A percentile compares a stretch with the other conserved stretches of the same genome.
Evolutionary conservation across 2,888 invertebrate species (phyloP).

Genomic region (Trypoxylon attenuatum): DNA sequence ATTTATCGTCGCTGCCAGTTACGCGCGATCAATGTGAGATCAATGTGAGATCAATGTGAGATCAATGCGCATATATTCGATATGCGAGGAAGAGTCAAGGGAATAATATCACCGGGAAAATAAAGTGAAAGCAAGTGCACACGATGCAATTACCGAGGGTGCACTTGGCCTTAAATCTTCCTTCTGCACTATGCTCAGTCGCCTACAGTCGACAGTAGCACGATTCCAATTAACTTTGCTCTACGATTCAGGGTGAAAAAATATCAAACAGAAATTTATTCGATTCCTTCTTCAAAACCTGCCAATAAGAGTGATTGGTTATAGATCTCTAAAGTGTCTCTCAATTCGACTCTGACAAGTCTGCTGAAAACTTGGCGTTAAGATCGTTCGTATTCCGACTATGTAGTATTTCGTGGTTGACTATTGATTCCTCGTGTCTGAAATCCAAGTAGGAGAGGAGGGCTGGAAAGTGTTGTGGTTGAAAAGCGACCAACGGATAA

Average conservation of each 20-base stretch:
- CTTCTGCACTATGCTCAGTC: too few relatives aligned
- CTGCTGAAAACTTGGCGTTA: conserved; percentile 15
- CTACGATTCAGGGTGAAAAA: not conserved
- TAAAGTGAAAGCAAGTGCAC: conserved; percentile 16
- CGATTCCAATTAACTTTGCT: not conserved
- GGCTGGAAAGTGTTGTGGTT: conserved; percentile 55
- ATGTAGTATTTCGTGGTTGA: conserved; percentile 45
- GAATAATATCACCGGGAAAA: conserved; percentile 10
- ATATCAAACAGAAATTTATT: too few relatives aligned
- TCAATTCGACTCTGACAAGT: too few relatives aligned
- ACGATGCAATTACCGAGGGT: conserved; percentile 1
- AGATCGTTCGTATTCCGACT: conserved; percentile 8
- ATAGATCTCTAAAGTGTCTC: too few relatives aligned
- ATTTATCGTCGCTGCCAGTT: not conserved
- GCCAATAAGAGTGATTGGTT: too few relatives aligned
- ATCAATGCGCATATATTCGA: too few relatives aligned
- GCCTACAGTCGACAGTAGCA: not conserved
- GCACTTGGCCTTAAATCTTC: conserved; percentile 7
- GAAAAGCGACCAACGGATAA: conserved; percentile 48
- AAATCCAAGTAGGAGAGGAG: conserved; percentile 49
- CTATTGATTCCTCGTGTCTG: conserved; percentile 46
- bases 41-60: too few relatives aligned
- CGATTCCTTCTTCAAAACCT: too few relatives aligned
- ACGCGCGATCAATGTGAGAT: too few relatives aligned
- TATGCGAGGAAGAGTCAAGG: not conserved